Percentiles rank a stretch among this genome's conserved stretches.
phyloP scores from a whole-genome alignment of 2,888 invertebrate species.

The Coleophora flavipennella region DNA sequence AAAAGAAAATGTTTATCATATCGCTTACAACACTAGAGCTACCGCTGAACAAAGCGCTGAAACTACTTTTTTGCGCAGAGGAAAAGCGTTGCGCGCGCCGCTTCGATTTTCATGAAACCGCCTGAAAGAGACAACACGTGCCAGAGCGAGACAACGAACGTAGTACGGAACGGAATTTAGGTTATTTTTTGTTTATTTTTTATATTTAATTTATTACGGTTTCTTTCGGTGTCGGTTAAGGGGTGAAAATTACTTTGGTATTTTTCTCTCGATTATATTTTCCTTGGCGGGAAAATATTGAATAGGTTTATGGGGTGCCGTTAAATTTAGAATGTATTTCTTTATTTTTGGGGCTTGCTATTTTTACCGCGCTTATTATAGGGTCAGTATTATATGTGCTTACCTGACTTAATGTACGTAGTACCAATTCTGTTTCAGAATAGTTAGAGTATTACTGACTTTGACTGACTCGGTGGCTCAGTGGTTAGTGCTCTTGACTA shows the following conservation, averaged over 20 bases:
- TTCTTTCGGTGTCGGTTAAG: neutral
- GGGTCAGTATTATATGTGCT: no score
- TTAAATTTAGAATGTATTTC: neutral
- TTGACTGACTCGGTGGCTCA: no score
- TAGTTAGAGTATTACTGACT: no score
- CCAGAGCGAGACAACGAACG: neutral
- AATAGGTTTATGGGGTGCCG: neutral
- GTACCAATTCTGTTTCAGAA: no score
- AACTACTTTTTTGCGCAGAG: neutral
- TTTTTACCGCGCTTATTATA: no score
- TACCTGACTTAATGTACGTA: no score
- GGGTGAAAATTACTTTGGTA: slow-evolving; percentile 3
- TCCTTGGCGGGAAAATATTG: neutral
- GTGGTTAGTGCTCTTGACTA: no score
- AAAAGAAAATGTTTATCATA: no score
- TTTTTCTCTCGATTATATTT: neutral
- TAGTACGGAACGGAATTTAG: neutral
- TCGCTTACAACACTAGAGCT: no score
- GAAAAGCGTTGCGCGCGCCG: slow-evolving; percentile 2
- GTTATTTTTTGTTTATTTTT: slow-evolving; percentile 5
- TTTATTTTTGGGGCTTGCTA: no score
- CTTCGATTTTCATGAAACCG: slow-evolving; percentile 8
- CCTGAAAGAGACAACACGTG: neutral
- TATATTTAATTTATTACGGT: slow-evolving; percentile 5
- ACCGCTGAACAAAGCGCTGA: no score